Base-by-base conservation (phyloP, 2,888 invertebrate species). In the Serripes groenlandicus region DNA sequence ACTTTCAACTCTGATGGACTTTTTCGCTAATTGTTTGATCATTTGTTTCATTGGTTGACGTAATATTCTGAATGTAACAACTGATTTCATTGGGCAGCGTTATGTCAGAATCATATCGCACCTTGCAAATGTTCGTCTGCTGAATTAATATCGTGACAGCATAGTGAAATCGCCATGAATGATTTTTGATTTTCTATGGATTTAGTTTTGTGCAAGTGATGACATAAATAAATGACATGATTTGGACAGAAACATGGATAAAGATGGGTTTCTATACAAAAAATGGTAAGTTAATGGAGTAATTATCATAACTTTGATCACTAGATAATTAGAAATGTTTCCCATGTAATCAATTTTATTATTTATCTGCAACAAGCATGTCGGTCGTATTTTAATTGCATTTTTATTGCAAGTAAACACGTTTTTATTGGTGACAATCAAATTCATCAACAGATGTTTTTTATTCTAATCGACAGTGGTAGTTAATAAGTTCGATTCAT, bases 21-120 rank as follows among this genome's bases (percentile, higher is more conserved):
- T 35, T 62, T 34, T n/a, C 71, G 37, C 30, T 66, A 49, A 72
- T 71, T 71, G 71, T 52, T 42, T 30, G 64, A 28, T 75, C 76
- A 35, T 56, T 83, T 83, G 79, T 83, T 83, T 77, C 79, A 83
- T 83, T 83, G 83, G 83, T 66, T 79, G 70, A 79, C n/a, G 42
- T 52, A 49, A 64, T 71, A 26, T 69, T 56, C 58, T 64, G 54
- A 23, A 66, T 73, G 83, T 74, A 68, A 64, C 69, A 64, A 62
- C n/a, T 42, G 26, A 64, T 79, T 49, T 77, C 79, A 83, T 83
- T 83, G 83, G 83, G 74, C 70, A 76, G 77, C 69, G 42, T 56
- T 56, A 35, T 64, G 60, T 32, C 49, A 78, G 42, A 54, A 42
- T 49, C 74, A 78, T 64, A 68, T 62, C 83, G 79, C 76, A 83